Percentiles rank a stretch among this genome's conserved stretches.
Conservation (phyloP, 2,797 vertebrate species). For the Chelon labrosus region DNA sequence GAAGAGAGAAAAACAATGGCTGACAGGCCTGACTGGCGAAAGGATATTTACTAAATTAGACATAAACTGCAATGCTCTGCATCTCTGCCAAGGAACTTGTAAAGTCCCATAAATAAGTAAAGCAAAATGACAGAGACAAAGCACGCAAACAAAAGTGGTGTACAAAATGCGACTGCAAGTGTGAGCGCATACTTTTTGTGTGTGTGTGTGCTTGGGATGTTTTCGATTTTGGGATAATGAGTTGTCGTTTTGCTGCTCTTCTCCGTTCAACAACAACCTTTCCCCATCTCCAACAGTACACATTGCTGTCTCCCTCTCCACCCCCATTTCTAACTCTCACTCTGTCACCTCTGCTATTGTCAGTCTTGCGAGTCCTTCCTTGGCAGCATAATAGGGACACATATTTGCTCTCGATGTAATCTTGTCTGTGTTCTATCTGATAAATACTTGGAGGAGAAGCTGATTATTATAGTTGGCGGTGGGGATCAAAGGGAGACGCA, state of each 20-base stretch:
- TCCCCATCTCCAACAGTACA: constrained; percentile 53
- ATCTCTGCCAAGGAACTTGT: constrained; percentile 83
- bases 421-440: constrained; percentile 77
- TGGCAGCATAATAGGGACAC: constrained; percentile 82
- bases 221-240: constrained; percentile 81
- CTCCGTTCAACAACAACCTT: constrained; percentile 73
- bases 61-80: constrained; percentile 85
- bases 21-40: constrained; percentile 85
- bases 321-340: constrained; percentile 53
- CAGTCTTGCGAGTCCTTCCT: constrained; percentile 71
- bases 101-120: constrained; percentile 87
- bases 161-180: constrained; percentile 58
- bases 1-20: constrained; percentile 74
- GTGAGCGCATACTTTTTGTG: constrained; percentile 44
- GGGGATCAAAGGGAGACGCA: constrained; percentile 73
- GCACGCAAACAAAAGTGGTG: constrained; percentile 80
- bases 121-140: constrained; percentile 75
- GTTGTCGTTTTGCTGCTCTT: constrained; percentile 73
- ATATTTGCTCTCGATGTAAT: constrained; percentile 83
- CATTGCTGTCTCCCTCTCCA: constrained; percentile 64
- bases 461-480: constrained; percentile 80
- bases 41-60: constrained; percentile 88
- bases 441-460: constrained; percentile 79
- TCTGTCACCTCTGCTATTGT: constrained; percentile 78
- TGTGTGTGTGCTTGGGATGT: constrained; percentile 60